Base-by-base conservation (phyloP, 2,113 vertebrate genomes). In the Ellobius talpinus region DNA sequence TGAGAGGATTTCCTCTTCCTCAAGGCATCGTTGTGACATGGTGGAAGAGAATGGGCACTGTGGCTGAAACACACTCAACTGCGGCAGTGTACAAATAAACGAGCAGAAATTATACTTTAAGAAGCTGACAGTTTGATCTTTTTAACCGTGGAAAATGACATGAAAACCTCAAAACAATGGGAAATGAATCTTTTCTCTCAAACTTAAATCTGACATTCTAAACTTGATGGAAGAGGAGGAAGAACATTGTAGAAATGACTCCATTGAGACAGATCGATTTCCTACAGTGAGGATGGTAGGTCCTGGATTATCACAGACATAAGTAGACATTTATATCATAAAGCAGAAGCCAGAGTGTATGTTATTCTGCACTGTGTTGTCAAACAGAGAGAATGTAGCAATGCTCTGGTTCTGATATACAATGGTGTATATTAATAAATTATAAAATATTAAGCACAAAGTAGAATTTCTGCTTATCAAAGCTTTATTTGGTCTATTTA, bases 31-130 rank as follows among this genome's bases (percentile, higher is more conserved):
- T 3, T 47, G n/a, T 73, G 36, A 73, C 23, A 31, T 1, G 58
- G 24, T 24, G 45, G 45, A 89, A 58, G 3, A 52, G 29, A 90
- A 84, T 87, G 33, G 42, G 29, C 39, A 5, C 14, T n/a, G 8
- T 45, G 7, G 0, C 2, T 58, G 72, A 78, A 70, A 31, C 74
- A 65, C 1, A 9, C 2, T 17, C 2, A 5, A 2, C 39, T 13
- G 7, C 24, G 23, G 13, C 50, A 10, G 5, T 23, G 4, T 16
- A 3, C 50, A 58, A 73, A 39, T 19, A 16, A 29, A 7, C 23
- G 1, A 70, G 12, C 36, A 29, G 68, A 73, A 88, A 88, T 39
- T 88, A 39, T 19, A 36, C 45, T 55, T n/a, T 39, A 17, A 55
- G 52, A 72, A 72, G 7, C 11, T 39, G 66, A 26, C 33, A 73